Evolutionary conservation across 64 coral and sea anemone genomes (phyloP).

Genomic region (Pocillopora verrucosa): DNA sequence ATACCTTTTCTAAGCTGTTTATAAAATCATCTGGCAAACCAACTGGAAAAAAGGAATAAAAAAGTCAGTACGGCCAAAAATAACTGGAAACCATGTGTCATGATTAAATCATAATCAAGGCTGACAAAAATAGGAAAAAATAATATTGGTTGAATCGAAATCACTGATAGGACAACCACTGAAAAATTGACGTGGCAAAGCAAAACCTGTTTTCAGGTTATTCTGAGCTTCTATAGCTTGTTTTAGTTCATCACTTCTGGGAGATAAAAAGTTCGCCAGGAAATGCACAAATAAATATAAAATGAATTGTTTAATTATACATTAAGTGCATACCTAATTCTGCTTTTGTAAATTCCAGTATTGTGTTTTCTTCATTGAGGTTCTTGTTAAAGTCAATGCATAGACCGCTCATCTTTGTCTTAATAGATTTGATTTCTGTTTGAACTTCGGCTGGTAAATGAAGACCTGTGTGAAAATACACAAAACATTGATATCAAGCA

Average conservation of each 20-base stretch:
- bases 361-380: constrained; percentile 97
- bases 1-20: constrained; percentile 86
- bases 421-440: constrained; percentile 88
- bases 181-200: not conserved
- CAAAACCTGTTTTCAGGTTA: no score
- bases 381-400: constrained; percentile 92
- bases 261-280: no score
- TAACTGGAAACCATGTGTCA: not conserved
- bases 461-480: constrained; percentile 60
- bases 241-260: no score
- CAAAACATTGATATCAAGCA: not conserved
- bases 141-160: no score
- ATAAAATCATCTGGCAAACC: constrained; percentile 88
- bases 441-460: constrained; percentile 74
- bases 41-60: constrained; percentile 43
- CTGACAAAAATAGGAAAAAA: no score
- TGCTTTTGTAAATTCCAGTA: constrained; percentile 69
- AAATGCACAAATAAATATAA: no score
- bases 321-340: constrained; percentile 54
- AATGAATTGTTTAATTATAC: not conserved
- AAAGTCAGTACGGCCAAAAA: not conserved
- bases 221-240: no score
- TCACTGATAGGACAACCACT: not conserved
- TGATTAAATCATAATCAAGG: no score
- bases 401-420: constrained; percentile 84